Conservation (phyloP, 2,113 vertebrate genomes). For the Tursiops truncatus region DNA sequence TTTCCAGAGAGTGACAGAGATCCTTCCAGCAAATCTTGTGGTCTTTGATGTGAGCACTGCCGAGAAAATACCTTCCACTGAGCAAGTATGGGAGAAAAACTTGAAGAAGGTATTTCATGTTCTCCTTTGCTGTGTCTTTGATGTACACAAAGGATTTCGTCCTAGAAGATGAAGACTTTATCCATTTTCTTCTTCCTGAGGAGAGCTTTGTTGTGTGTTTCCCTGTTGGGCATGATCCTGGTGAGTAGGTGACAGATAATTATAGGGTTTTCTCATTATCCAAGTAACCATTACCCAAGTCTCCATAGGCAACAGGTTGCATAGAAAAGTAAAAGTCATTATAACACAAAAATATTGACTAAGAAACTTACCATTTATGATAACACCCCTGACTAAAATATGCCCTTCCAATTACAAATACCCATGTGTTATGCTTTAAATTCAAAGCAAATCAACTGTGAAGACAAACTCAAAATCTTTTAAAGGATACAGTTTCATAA, state of each 20-base stretch:
- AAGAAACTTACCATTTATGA: neutral
- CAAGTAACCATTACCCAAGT: conserved; percentile 6
- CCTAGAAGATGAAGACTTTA: conserved; percentile 53
- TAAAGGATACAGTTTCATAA: neutral
- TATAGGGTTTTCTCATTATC: conserved; percentile 21
- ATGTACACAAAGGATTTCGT: conserved; percentile 49
- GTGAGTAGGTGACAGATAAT: neutral
- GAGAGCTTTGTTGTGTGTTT: conserved; percentile 33
- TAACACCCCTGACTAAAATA: neutral
- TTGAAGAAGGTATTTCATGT: conserved; percentile 57
- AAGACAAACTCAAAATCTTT: neutral
- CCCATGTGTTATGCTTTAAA: neutral
- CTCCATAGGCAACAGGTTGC: neutral
- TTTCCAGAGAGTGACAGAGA: conserved; percentile 57
- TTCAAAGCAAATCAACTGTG: neutral
- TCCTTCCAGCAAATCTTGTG: conserved; percentile 46
- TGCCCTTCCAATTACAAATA: neutral
- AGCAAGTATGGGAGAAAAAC: conserved; percentile 29
- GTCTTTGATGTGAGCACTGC: conserved; percentile 51
- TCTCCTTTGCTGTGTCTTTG: conserved; percentile 41
- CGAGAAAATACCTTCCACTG: conserved; percentile 49
- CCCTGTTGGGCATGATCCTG: neutral
- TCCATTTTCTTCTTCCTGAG: neutral
- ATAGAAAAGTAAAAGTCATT: conserved; percentile 20
- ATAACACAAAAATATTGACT: conserved; percentile 52